phyloP scores from a whole-genome alignment of 2,113 vertebrate genomes.

The Micromys minutus region DNA sequence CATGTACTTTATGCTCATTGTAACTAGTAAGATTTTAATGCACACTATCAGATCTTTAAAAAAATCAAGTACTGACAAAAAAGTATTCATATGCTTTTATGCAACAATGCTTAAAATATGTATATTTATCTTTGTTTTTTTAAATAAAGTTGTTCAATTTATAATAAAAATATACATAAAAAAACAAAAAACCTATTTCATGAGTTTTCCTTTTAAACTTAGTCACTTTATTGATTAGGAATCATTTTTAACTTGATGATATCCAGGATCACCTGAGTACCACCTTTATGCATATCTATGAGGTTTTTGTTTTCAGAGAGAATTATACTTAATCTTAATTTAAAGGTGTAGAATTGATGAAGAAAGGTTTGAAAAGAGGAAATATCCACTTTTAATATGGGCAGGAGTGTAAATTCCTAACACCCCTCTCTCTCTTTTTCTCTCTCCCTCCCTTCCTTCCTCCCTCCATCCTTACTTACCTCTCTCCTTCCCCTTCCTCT shows the following conservation, averaged over 20 bases:
- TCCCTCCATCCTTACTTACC: background rate
- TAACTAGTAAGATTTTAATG: no score
- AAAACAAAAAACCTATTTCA: no score
- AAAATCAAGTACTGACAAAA: no score
- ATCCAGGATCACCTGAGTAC: background rate
- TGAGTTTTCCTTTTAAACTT: background rate
- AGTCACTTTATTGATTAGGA: background rate
- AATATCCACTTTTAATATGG: background rate
- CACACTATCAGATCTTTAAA: no score
- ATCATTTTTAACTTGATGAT: background rate
- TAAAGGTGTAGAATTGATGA: background rate
- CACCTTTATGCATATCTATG: background rate
- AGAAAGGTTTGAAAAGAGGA: background rate
- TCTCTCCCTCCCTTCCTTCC: no score
- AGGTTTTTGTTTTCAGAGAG: background rate
- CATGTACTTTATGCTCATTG: no score
- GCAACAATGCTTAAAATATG: no score
- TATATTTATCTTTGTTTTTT: no score
- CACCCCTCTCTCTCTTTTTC: no score
- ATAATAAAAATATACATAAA: no score
- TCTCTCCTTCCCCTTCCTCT: background rate
- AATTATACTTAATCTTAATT: background rate
- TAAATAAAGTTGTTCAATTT: no score
- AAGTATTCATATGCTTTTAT: no score
- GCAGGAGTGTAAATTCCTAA: background rate